Percentiles rank a stretch among this genome's conserved stretches.
Evolutionary conservation across 2,797 vertebrate genomes (phyloP).

Genomic region (Enteromius fasciolatus): DNA sequence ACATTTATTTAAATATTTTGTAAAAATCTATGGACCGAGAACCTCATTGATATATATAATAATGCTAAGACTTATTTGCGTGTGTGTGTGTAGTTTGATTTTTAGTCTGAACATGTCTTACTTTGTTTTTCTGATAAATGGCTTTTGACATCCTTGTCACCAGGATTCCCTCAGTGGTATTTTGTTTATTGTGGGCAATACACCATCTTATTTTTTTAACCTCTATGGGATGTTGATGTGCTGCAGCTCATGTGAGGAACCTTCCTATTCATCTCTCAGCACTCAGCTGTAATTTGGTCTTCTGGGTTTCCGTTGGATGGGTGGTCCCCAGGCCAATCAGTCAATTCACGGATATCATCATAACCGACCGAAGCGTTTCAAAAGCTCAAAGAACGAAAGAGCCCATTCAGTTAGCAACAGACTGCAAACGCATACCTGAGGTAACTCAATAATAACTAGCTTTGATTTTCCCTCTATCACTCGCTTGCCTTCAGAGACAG

Average conservation of each 20-base stretch:
- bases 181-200: slow-evolving; percentile 42
- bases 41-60: neutral
- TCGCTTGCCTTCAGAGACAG: neutral
- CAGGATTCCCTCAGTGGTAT: slow-evolving; percentile 20
- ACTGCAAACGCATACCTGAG: slow-evolving; percentile 21
- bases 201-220: slow-evolving; percentile 50
- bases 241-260: slow-evolving; percentile 36
- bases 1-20: neutral
- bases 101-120: neutral
- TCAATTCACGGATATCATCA: slow-evolving; percentile 39
- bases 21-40: neutral
- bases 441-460: slow-evolving; percentile 1
- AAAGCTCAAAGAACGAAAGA: slow-evolving; percentile 34
- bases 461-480: slow-evolving; percentile 31
- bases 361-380: slow-evolving; percentile 4
- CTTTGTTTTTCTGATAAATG: neutral
- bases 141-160: neutral
- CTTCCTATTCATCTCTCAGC: slow-evolving; percentile 42
- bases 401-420: slow-evolving; percentile 34
- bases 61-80: no score
- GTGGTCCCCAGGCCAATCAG: slow-evolving; percentile 47
- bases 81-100: neutral
- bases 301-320: slow-evolving; percentile 41
- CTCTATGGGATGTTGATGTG: slow-evolving; percentile 47
- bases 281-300: slow-evolving; percentile 49